phyloP scores from a whole-genome alignment of 2,797 vertebrate species.

The Trematomus bernacchii region DNA sequence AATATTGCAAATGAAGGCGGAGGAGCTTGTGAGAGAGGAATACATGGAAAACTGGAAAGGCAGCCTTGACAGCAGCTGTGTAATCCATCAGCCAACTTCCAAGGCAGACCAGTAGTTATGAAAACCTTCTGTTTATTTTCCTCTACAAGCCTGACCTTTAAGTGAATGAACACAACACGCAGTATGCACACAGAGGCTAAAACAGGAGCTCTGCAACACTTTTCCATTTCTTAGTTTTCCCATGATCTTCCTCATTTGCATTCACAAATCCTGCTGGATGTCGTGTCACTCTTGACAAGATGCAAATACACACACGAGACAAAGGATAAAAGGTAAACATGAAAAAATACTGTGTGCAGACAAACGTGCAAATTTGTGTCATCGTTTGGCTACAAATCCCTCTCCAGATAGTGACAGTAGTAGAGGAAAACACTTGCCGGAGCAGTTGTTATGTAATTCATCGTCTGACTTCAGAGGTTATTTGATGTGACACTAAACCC shows the following conservation, averaged over 20 bases:
- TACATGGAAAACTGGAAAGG: slow-evolving; percentile 20
- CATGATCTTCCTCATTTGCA: slow-evolving; percentile 50
- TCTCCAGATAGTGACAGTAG: slow-evolving; percentile 24
- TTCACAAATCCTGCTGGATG: slow-evolving; percentile 43
- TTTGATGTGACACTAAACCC: slow-evolving; percentile 33
- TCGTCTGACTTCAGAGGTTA: slow-evolving; percentile 47
- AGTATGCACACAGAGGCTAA: slow-evolving; percentile 3
- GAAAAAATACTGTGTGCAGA: slow-evolving; percentile 17
- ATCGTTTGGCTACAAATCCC: slow-evolving; percentile 44
- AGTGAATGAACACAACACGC: slow-evolving; percentile 22
- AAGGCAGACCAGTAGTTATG: slow-evolving; percentile 14
- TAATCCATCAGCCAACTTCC: slow-evolving; percentile 48
- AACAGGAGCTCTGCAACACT: slow-evolving; percentile 40
- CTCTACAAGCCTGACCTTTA: slow-evolving; percentile 43
- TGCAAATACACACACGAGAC: neutral
- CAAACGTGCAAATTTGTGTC: slow-evolving; percentile 41
- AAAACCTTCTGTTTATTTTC: slow-evolving; percentile 43
- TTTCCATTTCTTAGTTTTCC: slow-evolving; percentile 23
- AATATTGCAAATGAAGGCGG: slow-evolving; percentile 55
- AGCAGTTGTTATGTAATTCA: slow-evolving; percentile 47
- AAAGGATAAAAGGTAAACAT: slow-evolving; percentile 44
- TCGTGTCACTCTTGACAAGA: slow-evolving; percentile 23
- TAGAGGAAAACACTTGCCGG: slow-evolving; percentile 42
- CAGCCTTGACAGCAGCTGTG: slow-evolving; percentile 33
- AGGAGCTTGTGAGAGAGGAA: slow-evolving; percentile 2